Evolutionary conservation across 2,888 invertebrate species (phyloP).

Genomic region (Eupithecia vulgata): DNA sequence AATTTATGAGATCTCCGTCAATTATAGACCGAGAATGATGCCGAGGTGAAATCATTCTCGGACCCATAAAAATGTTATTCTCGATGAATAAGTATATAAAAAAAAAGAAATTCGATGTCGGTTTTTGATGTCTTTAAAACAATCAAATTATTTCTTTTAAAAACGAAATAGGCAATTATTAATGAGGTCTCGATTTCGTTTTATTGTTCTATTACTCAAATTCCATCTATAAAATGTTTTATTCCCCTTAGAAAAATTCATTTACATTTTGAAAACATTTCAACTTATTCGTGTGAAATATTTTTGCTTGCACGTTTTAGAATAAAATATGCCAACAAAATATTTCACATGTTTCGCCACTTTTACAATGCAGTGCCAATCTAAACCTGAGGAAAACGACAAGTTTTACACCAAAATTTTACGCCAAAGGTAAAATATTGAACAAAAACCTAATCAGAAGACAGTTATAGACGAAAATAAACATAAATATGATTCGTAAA

Average conservation of each 20-base stretch:
- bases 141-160: neutral
- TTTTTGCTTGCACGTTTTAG: too few relatives aligned
- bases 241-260: too few relatives aligned
- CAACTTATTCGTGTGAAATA: too few relatives aligned
- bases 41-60: too few relatives aligned
- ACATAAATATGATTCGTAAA: conserved; percentile 58
- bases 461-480: conserved; percentile 46
- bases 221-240: too few relatives aligned
- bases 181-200: neutral
- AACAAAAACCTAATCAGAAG: conserved; percentile 34
- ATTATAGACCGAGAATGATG: too few relatives aligned
- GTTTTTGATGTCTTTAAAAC: too few relatives aligned
- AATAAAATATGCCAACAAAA: neutral
- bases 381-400: neutral
- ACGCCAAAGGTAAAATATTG: neutral
- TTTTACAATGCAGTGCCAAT: neutral
- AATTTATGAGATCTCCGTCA: too few relatives aligned
- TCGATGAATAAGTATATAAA: too few relatives aligned
- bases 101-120: too few relatives aligned
- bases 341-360: neutral
- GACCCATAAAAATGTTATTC: too few relatives aligned
- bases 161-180: neutral
- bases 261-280: too few relatives aligned
- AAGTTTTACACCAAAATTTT: neutral
- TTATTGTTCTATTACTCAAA: neutral